phyloP scores from a whole-genome alignment of 2,797 vertebrate genomes.

The Pyrrhura leucotis region DNA sequence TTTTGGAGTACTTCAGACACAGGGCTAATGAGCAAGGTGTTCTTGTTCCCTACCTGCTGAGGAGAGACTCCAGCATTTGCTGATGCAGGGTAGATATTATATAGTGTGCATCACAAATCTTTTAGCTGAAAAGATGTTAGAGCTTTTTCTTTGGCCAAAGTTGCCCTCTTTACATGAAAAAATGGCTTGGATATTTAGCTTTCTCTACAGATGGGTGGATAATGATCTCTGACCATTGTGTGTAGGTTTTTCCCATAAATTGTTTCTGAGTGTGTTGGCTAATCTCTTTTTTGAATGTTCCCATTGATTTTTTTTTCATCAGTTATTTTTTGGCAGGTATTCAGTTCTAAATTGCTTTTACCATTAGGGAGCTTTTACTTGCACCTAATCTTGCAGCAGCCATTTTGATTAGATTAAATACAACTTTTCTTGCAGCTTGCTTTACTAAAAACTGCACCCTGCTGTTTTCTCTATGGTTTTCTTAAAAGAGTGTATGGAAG shows the following conservation, averaged over 20 bases:
- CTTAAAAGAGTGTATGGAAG: background rate
- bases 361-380: conserved; percentile 61
- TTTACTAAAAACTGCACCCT: conserved; percentile 17
- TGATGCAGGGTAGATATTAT: background rate
- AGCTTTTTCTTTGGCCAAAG: background rate
- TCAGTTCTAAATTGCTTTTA: conserved; percentile 66
- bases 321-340: conserved; percentile 58
- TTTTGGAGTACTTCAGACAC: background rate
- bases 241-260: conserved; percentile 57
- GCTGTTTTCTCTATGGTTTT: background rate
- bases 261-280: conserved; percentile 39
- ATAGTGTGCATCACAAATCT: background rate
- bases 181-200: background rate
- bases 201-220: conserved; percentile 4
- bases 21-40: background rate
- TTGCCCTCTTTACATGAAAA: background rate
- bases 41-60: background rate
- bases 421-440: background rate
- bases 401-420: conserved; percentile 58
- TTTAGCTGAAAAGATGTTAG: background rate
- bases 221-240: conserved; percentile 47
- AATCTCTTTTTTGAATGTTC: conserved; percentile 65
- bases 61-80: background rate
- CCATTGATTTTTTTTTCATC: conserved; percentile 40
- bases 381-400: conserved; percentile 49